A percentile compares a stretch with the other conserved stretches of the same genome.
Conservation (phyloP, 2,113 vertebrate genomes). For the Cyprichromis sp. region DNA sequence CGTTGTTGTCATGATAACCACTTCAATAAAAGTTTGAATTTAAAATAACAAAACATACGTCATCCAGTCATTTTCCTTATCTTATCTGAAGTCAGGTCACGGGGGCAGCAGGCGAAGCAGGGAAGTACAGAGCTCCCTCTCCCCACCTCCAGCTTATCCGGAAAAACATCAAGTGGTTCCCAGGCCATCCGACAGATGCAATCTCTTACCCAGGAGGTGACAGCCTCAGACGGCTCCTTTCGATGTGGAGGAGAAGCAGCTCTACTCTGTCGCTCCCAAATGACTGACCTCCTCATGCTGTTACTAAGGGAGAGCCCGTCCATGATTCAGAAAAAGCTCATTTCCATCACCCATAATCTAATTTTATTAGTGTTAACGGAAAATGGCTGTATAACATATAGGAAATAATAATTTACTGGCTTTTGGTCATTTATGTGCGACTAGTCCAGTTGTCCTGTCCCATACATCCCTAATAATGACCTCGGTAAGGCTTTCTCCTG, state of each 20-base stretch:
- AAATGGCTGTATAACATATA: background rate
- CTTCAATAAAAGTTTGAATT: background rate
- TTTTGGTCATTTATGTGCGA: background rate
- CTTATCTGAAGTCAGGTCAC: background rate
- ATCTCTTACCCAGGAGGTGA: background rate
- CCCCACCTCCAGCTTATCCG: background rate
- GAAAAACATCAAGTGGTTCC: background rate
- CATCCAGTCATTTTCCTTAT: background rate
- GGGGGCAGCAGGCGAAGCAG: background rate
- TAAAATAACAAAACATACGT: background rate
- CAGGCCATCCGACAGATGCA: accelerated
- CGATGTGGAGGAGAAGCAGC: background rate
- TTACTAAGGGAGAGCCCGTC: background rate
- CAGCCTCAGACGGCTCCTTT: background rate
- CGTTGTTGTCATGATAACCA: background rate
- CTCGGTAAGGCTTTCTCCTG: background rate
- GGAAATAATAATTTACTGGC: background rate
- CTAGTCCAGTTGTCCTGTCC: background rate
- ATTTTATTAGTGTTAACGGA: background rate
- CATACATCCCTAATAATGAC: background rate
- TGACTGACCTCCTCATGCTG: background rate
- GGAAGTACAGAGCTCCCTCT: background rate
- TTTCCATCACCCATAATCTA: background rate
- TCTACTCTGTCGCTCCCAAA: background rate
- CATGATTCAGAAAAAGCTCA: background rate